phyloP scores from a whole-genome alignment of 1,140 invertebrate genomes.

The Diachasma alloeum region DNA sequence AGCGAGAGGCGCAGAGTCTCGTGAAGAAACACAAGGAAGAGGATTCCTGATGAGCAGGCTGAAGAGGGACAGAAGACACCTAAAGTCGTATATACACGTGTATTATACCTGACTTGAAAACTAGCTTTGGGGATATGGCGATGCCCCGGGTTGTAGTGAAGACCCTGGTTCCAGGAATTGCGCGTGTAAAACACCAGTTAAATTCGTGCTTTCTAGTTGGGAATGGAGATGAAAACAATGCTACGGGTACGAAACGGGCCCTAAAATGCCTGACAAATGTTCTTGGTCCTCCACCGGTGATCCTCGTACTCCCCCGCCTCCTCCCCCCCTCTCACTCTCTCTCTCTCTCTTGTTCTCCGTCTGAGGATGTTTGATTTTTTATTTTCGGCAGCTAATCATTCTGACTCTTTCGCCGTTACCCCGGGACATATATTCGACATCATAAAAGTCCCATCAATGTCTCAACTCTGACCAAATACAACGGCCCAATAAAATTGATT shows the following conservation, averaged over 20 bases:
- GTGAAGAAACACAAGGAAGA: slow-evolving; percentile 3
- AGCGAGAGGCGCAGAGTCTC: too few relatives aligned
- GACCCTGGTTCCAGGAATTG: slow-evolving; percentile 38
- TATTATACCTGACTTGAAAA: slow-evolving; percentile 33
- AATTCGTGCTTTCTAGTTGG: slow-evolving; percentile 40
- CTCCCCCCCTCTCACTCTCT: not conserved
- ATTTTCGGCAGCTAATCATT: slow-evolving; percentile 26
- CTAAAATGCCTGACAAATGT: slow-evolving; percentile 45
- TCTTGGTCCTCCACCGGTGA: slow-evolving; percentile 33
- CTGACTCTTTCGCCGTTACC: not conserved
- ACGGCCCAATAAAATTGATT: slow-evolving; percentile 5
- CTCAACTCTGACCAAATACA: not conserved
- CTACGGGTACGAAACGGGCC: slow-evolving; percentile 26
- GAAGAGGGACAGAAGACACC: not conserved
- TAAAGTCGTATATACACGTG: slow-evolving; percentile 24
- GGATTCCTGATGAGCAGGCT: not conserved
- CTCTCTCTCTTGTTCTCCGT: slow-evolving; percentile 1
- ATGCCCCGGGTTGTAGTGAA: slow-evolving; percentile 25
- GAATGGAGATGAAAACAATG: slow-evolving; percentile 43
- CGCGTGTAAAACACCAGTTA: slow-evolving; percentile 44
- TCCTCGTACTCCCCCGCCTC: slow-evolving; percentile 7
- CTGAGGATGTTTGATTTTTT: not conserved
- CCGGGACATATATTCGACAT: slow-evolving; percentile 14
- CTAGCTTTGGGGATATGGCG: slow-evolving; percentile 30
- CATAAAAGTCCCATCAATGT: slow-evolving; percentile 21